These are phyloP conservation scores for Sanderia malayensis DNA, from an alignment of 30 jellyfish, hydroid and myxozoan species.

Conservation along the genomic window DNA sequence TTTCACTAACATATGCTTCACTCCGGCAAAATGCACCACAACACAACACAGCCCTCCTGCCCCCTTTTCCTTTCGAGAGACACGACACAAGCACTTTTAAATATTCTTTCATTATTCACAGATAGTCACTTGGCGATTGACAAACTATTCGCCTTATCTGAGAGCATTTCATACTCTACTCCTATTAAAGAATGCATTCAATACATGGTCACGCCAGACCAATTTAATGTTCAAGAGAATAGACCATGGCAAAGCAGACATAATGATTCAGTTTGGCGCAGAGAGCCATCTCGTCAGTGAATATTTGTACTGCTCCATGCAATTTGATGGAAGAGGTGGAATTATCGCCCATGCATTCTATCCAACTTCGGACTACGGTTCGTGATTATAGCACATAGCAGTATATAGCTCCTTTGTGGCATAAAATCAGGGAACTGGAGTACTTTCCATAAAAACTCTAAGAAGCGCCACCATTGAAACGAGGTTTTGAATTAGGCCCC, in stretches of 20 bases:
- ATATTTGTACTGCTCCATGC: slow-evolving; percentile 19
- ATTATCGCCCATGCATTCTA: slow-evolving; percentile 87
- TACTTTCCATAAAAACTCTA: no score
- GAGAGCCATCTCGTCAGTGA: slow-evolving; percentile 18
- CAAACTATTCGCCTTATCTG: slow-evolving; percentile 58
- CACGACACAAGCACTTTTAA: no score
- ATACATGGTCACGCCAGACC: slow-evolving; percentile 63
- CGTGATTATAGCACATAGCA: no score
- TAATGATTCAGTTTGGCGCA: slow-evolving; percentile 62
- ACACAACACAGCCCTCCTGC: no score
- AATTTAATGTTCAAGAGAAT: slow-evolving; percentile 39
- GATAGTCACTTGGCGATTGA: slow-evolving; percentile 70
- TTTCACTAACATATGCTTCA: no score
- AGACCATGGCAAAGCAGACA: slow-evolving; percentile 63
- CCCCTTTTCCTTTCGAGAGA: no score
- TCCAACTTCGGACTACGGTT: slow-evolving; percentile 40
- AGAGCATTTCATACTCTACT: slow-evolving; percentile 12
- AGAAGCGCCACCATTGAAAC: no score
- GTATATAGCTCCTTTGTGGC: no score
- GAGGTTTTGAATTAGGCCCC: no score
- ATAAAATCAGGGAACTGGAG: no score
- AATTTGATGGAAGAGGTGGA: slow-evolving; percentile 89
- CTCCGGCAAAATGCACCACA: no score
- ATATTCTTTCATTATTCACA: no score
- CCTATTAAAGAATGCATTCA: slow-evolving; percentile 46